phyloP scores from a whole-genome alignment of 2,113 vertebrate species.

The Himantopus leucocephalus region DNA sequence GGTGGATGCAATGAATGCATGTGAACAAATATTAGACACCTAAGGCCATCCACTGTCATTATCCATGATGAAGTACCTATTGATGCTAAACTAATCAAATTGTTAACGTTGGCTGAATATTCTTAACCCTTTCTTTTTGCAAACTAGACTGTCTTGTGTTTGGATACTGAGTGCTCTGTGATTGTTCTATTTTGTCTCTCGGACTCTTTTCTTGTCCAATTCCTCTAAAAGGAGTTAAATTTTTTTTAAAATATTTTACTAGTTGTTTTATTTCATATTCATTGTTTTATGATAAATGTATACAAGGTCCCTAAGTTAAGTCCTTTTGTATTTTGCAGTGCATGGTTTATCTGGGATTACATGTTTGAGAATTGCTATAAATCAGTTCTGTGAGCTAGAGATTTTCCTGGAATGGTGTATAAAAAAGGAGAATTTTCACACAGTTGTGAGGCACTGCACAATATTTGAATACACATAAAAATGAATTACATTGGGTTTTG shows the following conservation, averaged over 20 bases:
- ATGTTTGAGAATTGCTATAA: not conserved
- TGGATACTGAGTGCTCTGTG: not conserved
- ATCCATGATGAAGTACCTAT: not conserved
- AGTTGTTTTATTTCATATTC: not conserved
- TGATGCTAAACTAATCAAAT: conserved; percentile 18
- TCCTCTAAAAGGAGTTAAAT: not conserved
- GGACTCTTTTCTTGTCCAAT: not conserved
- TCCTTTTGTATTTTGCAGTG: not conserved
- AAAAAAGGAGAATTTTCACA: not conserved
- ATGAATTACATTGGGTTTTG: not conserved
- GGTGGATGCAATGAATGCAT: not conserved
- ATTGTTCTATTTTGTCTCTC: not conserved
- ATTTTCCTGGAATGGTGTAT: not conserved
- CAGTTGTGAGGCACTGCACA: not conserved
- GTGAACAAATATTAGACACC: not conserved
- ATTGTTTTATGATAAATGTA: not conserved
- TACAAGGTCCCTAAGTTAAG: not conserved
- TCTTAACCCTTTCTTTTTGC: not conserved
- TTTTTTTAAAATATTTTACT: not conserved
- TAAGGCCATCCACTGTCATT: not conserved
- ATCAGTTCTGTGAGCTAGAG: not conserved
- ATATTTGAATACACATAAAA: not conserved
- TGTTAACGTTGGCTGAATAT: not conserved
- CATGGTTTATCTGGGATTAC: not conserved
- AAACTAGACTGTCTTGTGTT: not conserved